These are phyloP conservation scores for Eilema depressum DNA, from an alignment of 2,888 invertebrate genomes.

Conservation along the genomic window DNA sequence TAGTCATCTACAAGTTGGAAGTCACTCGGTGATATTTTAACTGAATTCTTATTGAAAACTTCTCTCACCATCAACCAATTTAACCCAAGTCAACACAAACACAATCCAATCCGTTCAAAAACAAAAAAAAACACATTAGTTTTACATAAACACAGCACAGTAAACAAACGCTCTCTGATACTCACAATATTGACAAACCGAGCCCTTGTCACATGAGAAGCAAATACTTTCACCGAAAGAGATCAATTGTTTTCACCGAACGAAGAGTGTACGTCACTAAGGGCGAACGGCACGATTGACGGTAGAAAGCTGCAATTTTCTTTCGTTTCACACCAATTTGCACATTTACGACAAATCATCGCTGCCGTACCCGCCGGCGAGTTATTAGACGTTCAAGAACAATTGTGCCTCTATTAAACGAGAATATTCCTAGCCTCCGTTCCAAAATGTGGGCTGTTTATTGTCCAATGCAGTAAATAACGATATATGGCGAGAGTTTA, in stretches of 20 bases:
- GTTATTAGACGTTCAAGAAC: slow-evolving; percentile 20
- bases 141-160: not conserved
- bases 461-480: not conserved
- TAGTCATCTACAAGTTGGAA: too few species aligned
- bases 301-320: slow-evolving; percentile 59
- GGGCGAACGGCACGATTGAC: slow-evolving; percentile 49
- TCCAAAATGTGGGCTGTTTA: not conserved
- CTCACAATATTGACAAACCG: not conserved
- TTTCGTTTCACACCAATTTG: slow-evolving; percentile 71
- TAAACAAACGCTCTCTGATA: slow-evolving; percentile 9
- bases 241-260: slow-evolving; percentile 68
- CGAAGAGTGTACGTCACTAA: slow-evolving; percentile 50
- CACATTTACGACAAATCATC: slow-evolving; percentile 67
- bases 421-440: not conserved
- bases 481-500: not conserved
- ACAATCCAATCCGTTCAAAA: too few species aligned
- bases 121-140: not conserved
- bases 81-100: not conserved
- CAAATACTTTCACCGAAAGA: slow-evolving; percentile 67
- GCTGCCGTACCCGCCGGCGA: slow-evolving; percentile 49
- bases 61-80: too few species aligned
- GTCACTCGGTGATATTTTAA: too few species aligned
- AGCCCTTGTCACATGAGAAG: slow-evolving; percentile 21
- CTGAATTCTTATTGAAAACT: too few species aligned
- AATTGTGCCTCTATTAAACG: slow-evolving; percentile 15